Base-by-base conservation (phyloP, 2,113 vertebrate genomes). In the Strix aluco region DNA sequence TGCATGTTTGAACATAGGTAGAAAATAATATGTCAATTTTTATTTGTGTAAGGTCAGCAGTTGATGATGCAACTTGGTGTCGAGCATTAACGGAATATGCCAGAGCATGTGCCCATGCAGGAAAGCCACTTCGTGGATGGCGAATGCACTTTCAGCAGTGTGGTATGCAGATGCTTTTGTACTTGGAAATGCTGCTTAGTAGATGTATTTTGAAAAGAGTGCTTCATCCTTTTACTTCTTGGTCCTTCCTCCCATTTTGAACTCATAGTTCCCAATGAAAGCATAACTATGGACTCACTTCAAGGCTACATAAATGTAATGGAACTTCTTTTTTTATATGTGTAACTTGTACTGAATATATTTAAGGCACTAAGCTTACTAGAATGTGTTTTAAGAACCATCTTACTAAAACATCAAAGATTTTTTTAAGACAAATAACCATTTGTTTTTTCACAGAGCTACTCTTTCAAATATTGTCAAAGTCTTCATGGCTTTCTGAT, bases 51-150 rank as follows among this genome's bases (percentile, higher is more conserved):
- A 99, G 99, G 97, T 99, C 99, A 92, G 98, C 97, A 90, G 96
- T 97, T 70, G 98, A 96, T 61, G 98, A 98, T 73, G 98, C 98
- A 52, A 98, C 98, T 44, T 98, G 99, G 97, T 99, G 99, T 96
- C 98, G 99, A 97, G 99, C 99, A 15, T 97, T 99, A 96, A 98
- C 98, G 1, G 99, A 99, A 93, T 99, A 99, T 42, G 98, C 99
- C 88, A 98, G 99, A 70, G 98, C 99, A 1, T 99, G 99, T 88
- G 99, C 99, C 94, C 99, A 99, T 34, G 99, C 99, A 11, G 99
- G 99, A 92, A 98, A 97, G 80, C 98, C 99, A 0, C 98, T 99
- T 55, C 98, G 98, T 26, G 98, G 96, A 94, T 99, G 99, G 99
- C 98, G 99, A 96, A 88, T 49, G 71, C 97, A 98, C 87, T 98